These are phyloP conservation scores for Oedothorax gibbosus DNA, from an alignment of 1,140 invertebrate species.

Conservation along the genomic window DNA sequence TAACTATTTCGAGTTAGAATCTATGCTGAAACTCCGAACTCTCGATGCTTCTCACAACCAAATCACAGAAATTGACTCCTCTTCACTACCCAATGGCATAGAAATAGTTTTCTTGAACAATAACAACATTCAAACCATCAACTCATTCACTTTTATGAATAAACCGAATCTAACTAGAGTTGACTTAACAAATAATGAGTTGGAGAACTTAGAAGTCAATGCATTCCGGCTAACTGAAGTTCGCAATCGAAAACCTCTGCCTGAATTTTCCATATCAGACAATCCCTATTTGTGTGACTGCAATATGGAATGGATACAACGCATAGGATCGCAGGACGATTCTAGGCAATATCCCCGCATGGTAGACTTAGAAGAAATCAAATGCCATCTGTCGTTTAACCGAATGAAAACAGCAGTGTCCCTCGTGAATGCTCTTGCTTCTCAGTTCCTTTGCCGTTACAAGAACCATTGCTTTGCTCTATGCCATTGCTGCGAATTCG, in stretches of 20 bases:
- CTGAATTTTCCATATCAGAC: slow-evolving; percentile 87
- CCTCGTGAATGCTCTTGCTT: slow-evolving; percentile 77
- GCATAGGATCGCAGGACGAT: slow-evolving; percentile 69
- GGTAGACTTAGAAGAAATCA: slow-evolving; percentile 87
- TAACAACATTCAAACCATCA: slow-evolving; percentile 82
- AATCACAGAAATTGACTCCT: slow-evolving; percentile 79
- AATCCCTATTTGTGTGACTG: slow-evolving; percentile 91
- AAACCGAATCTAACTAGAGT: slow-evolving; percentile 85
- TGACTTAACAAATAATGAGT: slow-evolving; percentile 86
- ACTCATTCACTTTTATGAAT: slow-evolving; percentile 84
- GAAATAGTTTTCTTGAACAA: slow-evolving; percentile 85
- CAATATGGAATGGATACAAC: slow-evolving; percentile 88
- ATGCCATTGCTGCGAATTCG: slow-evolving; percentile 94
- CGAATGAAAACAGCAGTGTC: slow-evolving; percentile 44
- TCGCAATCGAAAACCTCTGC: slow-evolving; percentile 72
- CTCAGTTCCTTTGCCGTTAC: slow-evolving; percentile 90
- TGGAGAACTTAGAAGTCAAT: slow-evolving; percentile 83
- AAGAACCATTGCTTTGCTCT: slow-evolving; percentile 92
- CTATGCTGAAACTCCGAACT: slow-evolving; percentile 79
- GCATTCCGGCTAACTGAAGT: slow-evolving; percentile 75
- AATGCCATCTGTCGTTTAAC: slow-evolving; percentile 73
- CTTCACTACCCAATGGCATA: slow-evolving; percentile 80
- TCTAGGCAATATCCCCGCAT: slow-evolving; percentile 84
- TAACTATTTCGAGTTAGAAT: slow-evolving; percentile 84
- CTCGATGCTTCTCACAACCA: slow-evolving; percentile 87